Evolutionary conservation across 1,140 invertebrate species (phyloP), one percentile per base, ranked within the genome.

Genomic region (Drosophila setifemur): DNA sequence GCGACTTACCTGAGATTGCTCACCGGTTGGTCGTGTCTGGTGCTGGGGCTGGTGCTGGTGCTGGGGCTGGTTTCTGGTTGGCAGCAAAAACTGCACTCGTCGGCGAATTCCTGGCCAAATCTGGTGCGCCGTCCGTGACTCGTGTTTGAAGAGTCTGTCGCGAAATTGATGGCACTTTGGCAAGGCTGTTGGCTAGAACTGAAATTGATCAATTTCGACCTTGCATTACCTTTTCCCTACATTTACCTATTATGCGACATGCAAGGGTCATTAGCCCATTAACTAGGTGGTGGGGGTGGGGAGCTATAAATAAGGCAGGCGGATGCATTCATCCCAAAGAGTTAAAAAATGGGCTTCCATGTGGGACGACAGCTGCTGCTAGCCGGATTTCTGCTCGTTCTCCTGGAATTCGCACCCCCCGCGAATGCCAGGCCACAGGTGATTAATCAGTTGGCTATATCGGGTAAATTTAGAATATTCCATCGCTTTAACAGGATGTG

Each of bases 31-130:
- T 31, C 40, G 55, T 45, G 18, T 39, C 18, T 44, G 43, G 37
- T 23, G n/a, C n/a, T n/a, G n/a, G n/a, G n/a, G n/a, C n/a, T n/a
- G n/a, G n/a, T n/a, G n/a, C n/a, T n/a, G n/a, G n/a, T n/a, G n/a
- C n/a, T n/a, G 55, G 52, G 18, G 45, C 18, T 44, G 43, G 37
- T 23, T 61, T 53, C 14, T 52, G 35, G 18, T 21, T 54, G 33
- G 21, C 26, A 45, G 50, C 26, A 63, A 81, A 83, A 75, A 85
- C 23, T 86, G 75, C 79, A 86, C 47, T 67, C 54, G 71, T 86
- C 53, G 52, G 47, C 81, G 47, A 60, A 85, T 85, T 85, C 79
- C 81, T 68, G 61, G 66, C 60, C 66, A 79, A 79, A 83, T 64
- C 45, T 11, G 26, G 37, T 16, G 8, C 33, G 21, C 5, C 5